Percentiles rank a stretch among this genome's conserved stretches.
phyloP scores from a whole-genome alignment of 2,888 invertebrate genomes.

The Lycaena phlaeas region DNA sequence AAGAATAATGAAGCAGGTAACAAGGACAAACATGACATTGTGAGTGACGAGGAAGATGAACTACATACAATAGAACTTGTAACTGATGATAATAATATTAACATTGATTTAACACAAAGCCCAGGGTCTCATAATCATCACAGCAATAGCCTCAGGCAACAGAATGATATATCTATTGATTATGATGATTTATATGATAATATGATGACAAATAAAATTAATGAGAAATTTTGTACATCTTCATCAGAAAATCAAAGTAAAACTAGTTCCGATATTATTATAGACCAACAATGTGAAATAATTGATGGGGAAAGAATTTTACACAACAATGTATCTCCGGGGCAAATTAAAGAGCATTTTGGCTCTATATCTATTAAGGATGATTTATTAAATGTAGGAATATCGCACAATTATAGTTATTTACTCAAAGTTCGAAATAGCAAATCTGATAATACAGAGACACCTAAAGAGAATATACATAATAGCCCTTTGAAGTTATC shows the following conservation, averaged over 20 bases:
- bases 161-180: conserved; percentile 45
- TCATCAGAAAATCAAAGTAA: not conserved
- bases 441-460: conserved; percentile 7
- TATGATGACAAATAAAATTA: conserved; percentile 10
- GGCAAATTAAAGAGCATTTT: no score
- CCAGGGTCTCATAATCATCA: conserved; percentile 19
- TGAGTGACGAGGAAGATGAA: not conserved
- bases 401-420: conserved; percentile 25
- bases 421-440: conserved; percentile 28
- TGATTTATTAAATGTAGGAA: not conserved
- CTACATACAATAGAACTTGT: no score
- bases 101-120: conserved; percentile 44
- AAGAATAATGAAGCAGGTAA: not conserved
- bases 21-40: not conserved
- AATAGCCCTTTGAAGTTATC: conserved; percentile 22
- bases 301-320: no score
- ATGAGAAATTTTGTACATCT: not conserved
- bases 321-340: no score
- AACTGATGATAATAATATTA: conserved; percentile 7
- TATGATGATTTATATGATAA: conserved; percentile 43
- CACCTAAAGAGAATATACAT: conserved; percentile 10
- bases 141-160: conserved; percentile 29
- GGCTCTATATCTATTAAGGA: no score
- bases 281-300: no score
- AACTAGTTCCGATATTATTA: not conserved